Base-by-base conservation (phyloP, 2,888 invertebrate genomes). In the Torymus auratus region DNA sequence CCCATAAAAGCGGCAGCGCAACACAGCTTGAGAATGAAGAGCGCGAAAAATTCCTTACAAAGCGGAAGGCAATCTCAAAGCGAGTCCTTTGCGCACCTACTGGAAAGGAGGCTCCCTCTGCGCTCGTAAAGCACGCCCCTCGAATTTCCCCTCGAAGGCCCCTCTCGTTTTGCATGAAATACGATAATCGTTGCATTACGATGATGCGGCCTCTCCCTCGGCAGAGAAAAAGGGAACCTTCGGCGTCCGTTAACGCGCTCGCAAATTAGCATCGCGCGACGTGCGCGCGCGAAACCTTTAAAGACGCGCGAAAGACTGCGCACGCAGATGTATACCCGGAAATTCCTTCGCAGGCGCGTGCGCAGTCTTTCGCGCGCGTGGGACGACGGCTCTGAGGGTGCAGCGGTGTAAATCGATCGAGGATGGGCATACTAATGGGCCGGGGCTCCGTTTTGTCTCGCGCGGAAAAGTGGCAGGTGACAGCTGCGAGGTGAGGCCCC, bases 141-240 rank as follows among this genome's bases (percentile, higher is more conserved):
- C 28, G 20, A 70, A 65, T 77, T 77, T 64, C 53, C 23, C 17
- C 20, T 20, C 2, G 17, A 14, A 23, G 10, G 50, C 55, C 28
- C 52, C 56, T 20, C 20, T 53, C 52, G 23, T 76, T 78, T 76
- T 70, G 77, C 82, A 60, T 56, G 80, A 81, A 83, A 83, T 73
- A 81, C 71, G 69, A 58, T 60, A 82, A 81, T 81, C 77, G 77
- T 61, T 65, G 70, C 50, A 73, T 81, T 81, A 78, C 78, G 78
- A 78, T 78, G 73, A 81, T 78, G 50, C 1, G 64, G 3, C 74
- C 20, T 7, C 14, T 23, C 14, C n/a, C 41, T 12, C 12, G 7
- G 74, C 50, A 20, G 55, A 41, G 17, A 67, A 74, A 74, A 64
- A 50, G 58, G 65, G 56, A 68, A 58, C 15, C 53, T 1, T 5